Conservation (phyloP, 2,888 invertebrate species). For the Trissoscelio sp. region DNA sequence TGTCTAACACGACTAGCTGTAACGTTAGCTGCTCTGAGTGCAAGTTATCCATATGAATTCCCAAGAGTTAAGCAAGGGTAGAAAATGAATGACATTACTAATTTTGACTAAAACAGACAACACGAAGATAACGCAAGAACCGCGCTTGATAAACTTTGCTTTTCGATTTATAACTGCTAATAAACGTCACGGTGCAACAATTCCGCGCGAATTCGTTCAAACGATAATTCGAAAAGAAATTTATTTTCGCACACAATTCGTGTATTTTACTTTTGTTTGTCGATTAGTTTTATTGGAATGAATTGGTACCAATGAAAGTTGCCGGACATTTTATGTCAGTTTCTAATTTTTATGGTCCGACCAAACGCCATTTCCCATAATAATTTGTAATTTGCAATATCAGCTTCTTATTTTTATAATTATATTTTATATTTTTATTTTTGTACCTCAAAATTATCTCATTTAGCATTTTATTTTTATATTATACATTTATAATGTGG, state of each 20-base stretch:
- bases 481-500: slow-evolving; percentile 16
- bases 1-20: slow-evolving; percentile 69
- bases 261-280: background rate
- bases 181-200: slow-evolving; percentile 22
- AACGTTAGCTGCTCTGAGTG: slow-evolving; percentile 73
- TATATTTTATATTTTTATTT: no score
- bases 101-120: slow-evolving; percentile 65
- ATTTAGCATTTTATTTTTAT: slow-evolving; percentile 27
- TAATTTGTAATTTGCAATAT: slow-evolving; percentile 26
- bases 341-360: slow-evolving; percentile 10
- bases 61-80: slow-evolving; percentile 71
- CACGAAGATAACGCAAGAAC: slow-evolving; percentile 46
- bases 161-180: slow-evolving; percentile 40
- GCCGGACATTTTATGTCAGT: no score
- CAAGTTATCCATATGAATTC: slow-evolving; percentile 78
- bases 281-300: background rate
- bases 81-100: slow-evolving; percentile 68
- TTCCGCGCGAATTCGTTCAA: background rate
- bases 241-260: background rate
- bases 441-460: slow-evolving; percentile 49
- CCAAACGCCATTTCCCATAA: slow-evolving; percentile 15
- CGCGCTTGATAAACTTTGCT: slow-evolving; percentile 47
- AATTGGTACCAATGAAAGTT: no score
- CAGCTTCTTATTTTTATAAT: slow-evolving; percentile 36
- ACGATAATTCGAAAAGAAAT: background rate